Percentiles rank a stretch among this genome's conserved stretches.
Evolutionary conservation across 2,797 vertebrate genomes (phyloP).

Genomic region (Oryzias sinensis): DNA sequence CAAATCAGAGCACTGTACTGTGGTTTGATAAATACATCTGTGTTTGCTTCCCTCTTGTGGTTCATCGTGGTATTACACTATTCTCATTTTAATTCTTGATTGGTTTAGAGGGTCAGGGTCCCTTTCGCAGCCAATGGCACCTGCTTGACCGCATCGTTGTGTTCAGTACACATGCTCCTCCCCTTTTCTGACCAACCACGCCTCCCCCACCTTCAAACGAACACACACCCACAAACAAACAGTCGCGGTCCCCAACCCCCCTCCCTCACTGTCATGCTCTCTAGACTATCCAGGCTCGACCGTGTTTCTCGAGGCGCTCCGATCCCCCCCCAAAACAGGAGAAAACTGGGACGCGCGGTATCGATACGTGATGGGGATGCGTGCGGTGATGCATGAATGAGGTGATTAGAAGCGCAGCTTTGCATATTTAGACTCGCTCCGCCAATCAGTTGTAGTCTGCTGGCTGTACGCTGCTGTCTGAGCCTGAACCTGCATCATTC

Average conservation of each 20-base stretch:
- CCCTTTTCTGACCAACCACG: constrained; percentile 21
- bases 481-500: background rate
- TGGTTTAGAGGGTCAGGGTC: constrained; percentile 47
- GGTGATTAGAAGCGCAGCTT: constrained; percentile 27
- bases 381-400: constrained; percentile 28
- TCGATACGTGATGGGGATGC: constrained; percentile 29
- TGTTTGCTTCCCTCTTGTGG: constrained; percentile 51
- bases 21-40: background rate
- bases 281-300: background rate
- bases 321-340: constrained; percentile 10
- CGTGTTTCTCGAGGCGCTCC: constrained; percentile 39
- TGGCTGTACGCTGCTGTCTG: background rate
- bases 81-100: constrained; percentile 27
- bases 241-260: constrained; percentile 6
- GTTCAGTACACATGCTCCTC: constrained; percentile 38
- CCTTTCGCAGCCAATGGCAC: constrained; percentile 49
- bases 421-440: background rate
- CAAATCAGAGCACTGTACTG: background rate
- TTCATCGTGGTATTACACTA: background rate
- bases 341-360: constrained; percentile 13
- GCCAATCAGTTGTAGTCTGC: background rate
- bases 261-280: constrained; percentile 2
- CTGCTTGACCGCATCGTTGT: background rate
- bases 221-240: constrained; percentile 6
- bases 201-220: constrained; percentile 12